phyloP scores from a whole-genome alignment of 2,113 vertebrate genomes.

The Ivindomyrus marchei region DNA sequence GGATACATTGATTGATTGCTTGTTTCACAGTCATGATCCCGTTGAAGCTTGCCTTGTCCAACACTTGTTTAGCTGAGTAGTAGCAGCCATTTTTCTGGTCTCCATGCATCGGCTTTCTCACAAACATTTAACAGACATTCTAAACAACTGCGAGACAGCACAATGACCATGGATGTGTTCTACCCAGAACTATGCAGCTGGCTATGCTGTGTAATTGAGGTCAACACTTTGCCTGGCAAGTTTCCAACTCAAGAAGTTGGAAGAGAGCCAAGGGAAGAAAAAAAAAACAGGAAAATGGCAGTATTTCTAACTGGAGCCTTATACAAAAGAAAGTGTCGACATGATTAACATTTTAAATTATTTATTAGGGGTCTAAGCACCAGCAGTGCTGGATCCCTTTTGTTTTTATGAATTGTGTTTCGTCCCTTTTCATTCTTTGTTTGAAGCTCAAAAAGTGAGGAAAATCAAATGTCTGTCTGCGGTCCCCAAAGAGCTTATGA shows the following conservation, averaged over 20 bases:
- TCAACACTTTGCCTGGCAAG: not conserved
- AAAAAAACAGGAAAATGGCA: constrained; percentile 12
- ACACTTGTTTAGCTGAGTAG: not conserved
- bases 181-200: not conserved
- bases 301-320: constrained; percentile 23
- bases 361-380: not conserved
- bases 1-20: constrained; percentile 6
- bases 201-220: not conserved
- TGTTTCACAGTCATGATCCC: not conserved
- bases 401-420: not conserved
- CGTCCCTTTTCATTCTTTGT: not conserved
- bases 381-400: not conserved
- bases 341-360: not conserved
- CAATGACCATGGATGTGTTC: not conserved
- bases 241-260: not conserved
- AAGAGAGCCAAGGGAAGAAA: not conserved
- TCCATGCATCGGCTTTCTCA: not conserved
- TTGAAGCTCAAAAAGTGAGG: not conserved
- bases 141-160: not conserved
- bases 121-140: constrained; percentile 3
- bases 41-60: not conserved
- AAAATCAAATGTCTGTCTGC: not conserved
- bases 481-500: not conserved
- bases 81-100: not conserved
- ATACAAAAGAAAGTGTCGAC: constrained; percentile 8